Conservation (phyloP, 2,888 invertebrate species). For the Trilocha varians region DNA sequence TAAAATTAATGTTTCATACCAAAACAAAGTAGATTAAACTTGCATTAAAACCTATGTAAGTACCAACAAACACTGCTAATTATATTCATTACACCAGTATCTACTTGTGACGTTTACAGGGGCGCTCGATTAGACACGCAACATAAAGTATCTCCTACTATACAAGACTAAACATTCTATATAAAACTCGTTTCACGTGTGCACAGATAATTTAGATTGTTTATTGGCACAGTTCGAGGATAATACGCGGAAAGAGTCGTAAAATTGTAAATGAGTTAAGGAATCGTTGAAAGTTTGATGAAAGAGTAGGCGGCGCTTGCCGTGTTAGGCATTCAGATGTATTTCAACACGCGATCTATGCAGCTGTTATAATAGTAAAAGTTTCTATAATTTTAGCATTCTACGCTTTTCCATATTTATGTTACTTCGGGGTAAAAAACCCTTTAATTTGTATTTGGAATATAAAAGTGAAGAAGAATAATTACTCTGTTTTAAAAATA, state of each 20-base stretch:
- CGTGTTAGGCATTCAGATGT: neutral
- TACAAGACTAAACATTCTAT: neutral
- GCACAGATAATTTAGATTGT: neutral
- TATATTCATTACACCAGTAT: too few species aligned
- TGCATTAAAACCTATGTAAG: too few species aligned
- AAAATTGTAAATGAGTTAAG: neutral
- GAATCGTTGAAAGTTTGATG: neutral
- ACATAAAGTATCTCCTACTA: constrained; percentile 15
- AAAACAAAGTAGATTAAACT: too few species aligned
- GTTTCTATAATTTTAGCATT: too few species aligned
- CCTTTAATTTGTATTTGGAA: too few species aligned
- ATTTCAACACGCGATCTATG: neutral
- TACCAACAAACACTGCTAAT: too few species aligned
- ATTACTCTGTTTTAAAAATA: too few species aligned
- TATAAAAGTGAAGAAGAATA: too few species aligned
- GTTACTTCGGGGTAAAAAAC: too few species aligned
- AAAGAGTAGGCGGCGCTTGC: neutral
- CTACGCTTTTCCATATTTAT: too few species aligned
- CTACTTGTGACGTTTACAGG: neutral
- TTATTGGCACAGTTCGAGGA: neutral
- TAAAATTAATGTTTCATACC: too few species aligned
- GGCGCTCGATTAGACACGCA: constrained; percentile 31
- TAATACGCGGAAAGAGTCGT: neutral
- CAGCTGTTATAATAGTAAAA: too few species aligned
- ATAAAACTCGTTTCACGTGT: neutral